Evolutionary conservation across 2,888 invertebrate species (phyloP).

Genomic region (Rhorus exstirpatorius): DNA sequence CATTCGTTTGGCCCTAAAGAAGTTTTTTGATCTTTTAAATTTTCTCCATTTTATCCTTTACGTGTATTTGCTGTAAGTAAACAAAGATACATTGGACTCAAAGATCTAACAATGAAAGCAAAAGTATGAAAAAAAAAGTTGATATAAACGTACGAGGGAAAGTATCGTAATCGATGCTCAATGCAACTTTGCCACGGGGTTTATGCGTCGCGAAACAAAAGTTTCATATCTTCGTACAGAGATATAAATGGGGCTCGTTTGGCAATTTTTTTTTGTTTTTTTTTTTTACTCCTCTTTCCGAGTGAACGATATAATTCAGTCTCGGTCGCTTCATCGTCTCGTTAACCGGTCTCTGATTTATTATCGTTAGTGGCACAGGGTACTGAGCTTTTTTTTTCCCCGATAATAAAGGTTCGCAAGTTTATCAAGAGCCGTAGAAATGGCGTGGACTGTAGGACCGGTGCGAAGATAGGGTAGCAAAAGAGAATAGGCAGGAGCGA

Average conservation of each 20-base stretch:
- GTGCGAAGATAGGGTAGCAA: slow-evolving; percentile 9
- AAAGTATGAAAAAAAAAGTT: background rate
- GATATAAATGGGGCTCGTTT: slow-evolving; percentile 7
- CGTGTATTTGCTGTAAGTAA: too few species aligned
- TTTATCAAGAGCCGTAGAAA: slow-evolving; percentile 44
- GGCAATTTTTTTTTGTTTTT: background rate
- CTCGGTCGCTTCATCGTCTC: slow-evolving; percentile 44
- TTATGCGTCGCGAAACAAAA: background rate
- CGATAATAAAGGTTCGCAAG: slow-evolving; percentile 29
- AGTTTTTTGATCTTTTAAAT: too few species aligned
- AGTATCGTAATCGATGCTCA: background rate
- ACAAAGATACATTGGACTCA: background rate
- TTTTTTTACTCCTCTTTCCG: slow-evolving; percentile 30
- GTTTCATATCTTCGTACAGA: slow-evolving; percentile 3
- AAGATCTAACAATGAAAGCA: background rate
- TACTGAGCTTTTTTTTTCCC: slow-evolving; percentile 6
- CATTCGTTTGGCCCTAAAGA: too few species aligned
- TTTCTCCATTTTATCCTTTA: too few species aligned
- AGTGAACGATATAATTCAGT: slow-evolving; percentile 53
- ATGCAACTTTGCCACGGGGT: background rate
- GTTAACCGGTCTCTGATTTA: slow-evolving; percentile 51
- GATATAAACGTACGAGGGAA: background rate
- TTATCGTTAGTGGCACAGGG: slow-evolving; percentile 8
- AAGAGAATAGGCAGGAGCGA: slow-evolving; percentile 42
- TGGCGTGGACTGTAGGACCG: slow-evolving; percentile 2